These are phyloP conservation scores for Burhinus bistriatus DNA, from an alignment of 2,113 vertebrate genomes.

Conservation along the genomic window DNA sequence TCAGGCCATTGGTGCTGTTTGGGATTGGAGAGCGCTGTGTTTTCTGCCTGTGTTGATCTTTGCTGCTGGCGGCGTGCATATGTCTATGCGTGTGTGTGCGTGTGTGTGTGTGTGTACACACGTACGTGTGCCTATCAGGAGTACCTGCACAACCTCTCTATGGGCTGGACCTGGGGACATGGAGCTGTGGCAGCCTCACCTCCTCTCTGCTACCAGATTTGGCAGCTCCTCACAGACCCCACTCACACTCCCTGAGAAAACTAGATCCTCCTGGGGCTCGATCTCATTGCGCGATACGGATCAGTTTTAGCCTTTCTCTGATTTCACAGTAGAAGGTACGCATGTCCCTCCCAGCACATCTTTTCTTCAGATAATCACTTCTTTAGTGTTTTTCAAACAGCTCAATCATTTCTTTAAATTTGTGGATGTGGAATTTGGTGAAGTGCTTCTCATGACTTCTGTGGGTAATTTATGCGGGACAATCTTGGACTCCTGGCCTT, in stretches of 20 bases:
- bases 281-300: rapidly evolving
- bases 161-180: neutral
- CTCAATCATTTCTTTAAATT: neutral
- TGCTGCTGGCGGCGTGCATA: neutral
- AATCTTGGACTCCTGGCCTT: neutral
- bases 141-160: neutral
- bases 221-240: neutral
- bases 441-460: neutral
- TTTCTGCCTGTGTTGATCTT: neutral
- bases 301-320: neutral
- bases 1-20: neutral
- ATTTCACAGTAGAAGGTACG: neutral
- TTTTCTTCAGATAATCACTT: neutral
- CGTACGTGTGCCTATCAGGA: rapidly evolving
- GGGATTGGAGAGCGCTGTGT: neutral
- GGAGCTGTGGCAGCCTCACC: neutral
- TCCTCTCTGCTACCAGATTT: neutral
- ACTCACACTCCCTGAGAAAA: neutral
- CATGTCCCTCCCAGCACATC: neutral
- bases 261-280: neutral
- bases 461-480: neutral
- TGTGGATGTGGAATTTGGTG: neutral
- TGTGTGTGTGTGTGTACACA: neutral
- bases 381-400: neutral
- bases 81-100: neutral